Conservation (phyloP, 2,113 vertebrate genomes). For the Athene cunicularia region DNA sequence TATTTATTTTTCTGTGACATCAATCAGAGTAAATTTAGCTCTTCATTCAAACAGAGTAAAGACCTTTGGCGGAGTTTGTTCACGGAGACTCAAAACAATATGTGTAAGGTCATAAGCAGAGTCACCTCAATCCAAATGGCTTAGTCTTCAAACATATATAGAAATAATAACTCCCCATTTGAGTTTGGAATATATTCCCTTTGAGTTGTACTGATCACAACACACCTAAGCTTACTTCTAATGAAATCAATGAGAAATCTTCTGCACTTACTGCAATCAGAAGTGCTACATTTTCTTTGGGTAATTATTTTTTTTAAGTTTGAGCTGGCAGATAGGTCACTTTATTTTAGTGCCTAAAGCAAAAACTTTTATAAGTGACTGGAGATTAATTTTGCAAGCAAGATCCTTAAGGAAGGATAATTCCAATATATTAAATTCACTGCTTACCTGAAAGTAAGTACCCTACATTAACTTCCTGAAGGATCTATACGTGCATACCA, state of each 20-base stretch:
- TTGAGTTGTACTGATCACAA: neutral
- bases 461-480: slow-evolving; percentile 31
- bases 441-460: slow-evolving; percentile 35
- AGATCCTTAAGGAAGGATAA: slow-evolving; percentile 37
- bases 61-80: neutral
- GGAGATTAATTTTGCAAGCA: slow-evolving; percentile 30
- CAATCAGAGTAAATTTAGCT: neutral
- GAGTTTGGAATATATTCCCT: neutral
- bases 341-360: slow-evolving; percentile 30
- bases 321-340: neutral
- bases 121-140: neutral
- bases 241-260: neutral
- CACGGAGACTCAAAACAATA: neutral
- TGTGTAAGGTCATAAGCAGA: neutral
- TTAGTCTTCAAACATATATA: neutral
- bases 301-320: slow-evolving; percentile 3
- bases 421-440: slow-evolving; percentile 23
- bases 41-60: neutral
- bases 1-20: neutral
- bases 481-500: neutral
- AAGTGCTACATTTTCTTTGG: neutral
- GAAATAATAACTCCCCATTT: neutral
- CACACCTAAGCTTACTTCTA: neutral
- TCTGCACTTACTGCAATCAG: neutral
- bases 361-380: slow-evolving; percentile 28